Conservation (phyloP, 2,888 invertebrate genomes). For the Perithous albicinctus region DNA sequence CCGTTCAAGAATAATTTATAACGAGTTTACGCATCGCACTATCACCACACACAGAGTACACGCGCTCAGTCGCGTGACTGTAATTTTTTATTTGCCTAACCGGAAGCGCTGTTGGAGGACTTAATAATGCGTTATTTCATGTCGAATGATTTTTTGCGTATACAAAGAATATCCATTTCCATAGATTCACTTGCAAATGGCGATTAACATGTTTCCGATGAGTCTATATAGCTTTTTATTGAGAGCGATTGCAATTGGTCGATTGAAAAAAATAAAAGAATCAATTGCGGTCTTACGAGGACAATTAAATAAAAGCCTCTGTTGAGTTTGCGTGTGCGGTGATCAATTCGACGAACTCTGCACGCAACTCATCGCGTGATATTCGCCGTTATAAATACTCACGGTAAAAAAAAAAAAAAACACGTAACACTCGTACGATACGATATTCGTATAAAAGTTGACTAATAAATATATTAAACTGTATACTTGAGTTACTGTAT, state of each 20-base stretch:
- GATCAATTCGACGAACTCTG: constrained; percentile 24
- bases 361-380: constrained; percentile 56
- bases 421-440: neutral
- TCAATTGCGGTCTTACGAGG: constrained; percentile 2
- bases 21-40: constrained; percentile 1
- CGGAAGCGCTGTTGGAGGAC: constrained; percentile 34
- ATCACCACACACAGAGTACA: neutral
- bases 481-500: neutral
- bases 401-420: neutral
- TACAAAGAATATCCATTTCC: neutral
- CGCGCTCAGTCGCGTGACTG: constrained; percentile 13
- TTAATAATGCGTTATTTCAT: neutral
- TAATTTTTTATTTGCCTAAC: constrained; percentile 14
- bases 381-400: constrained; percentile 25
- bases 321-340: constrained; percentile 17
- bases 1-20: constrained; percentile 31
- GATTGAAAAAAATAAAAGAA: constrained; percentile 19
- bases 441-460: neutral
- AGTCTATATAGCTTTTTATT: neutral
- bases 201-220: neutral
- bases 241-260: neutral
- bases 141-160: neutral
- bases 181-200: neutral
- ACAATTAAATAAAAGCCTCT: constrained; percentile 18
- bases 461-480: neutral